These are phyloP conservation scores for Todus mexicanus DNA, from an alignment of 2,797 vertebrate species.

Conservation along the genomic window DNA sequence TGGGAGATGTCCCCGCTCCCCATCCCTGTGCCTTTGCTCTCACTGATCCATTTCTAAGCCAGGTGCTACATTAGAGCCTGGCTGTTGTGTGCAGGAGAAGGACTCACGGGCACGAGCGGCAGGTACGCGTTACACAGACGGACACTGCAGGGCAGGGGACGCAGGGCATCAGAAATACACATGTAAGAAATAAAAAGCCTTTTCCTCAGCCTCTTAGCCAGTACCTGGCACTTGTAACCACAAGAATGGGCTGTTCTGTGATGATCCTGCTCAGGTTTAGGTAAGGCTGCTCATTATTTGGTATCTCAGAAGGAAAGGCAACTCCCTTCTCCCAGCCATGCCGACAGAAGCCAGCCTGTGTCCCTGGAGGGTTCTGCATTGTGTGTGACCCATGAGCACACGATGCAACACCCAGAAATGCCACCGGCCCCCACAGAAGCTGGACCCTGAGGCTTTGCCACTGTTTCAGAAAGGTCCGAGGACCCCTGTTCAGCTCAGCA, in stretches of 20 bases:
- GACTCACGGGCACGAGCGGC: not conserved
- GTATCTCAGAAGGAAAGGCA: not conserved
- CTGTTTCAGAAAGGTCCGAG: rapidly evolving
- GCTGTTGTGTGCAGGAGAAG: not conserved
- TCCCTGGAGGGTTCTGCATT: not conserved
- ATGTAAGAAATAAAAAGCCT: not conserved
- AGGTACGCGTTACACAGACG: rapidly evolving
- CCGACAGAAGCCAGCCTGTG: not conserved
- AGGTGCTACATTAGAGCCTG: rapidly evolving
- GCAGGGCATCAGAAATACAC: not conserved
- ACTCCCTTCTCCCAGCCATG: not conserved
- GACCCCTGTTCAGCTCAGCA: not conserved
- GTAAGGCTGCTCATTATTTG: not conserved
- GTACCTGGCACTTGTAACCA: rapidly evolving
- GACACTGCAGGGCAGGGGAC: not conserved
- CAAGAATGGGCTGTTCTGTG: not conserved
- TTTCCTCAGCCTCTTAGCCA: not conserved
- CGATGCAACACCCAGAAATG: not conserved
- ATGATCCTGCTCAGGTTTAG: not conserved
- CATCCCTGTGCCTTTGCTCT: not conserved
- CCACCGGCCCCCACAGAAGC: rapidly evolving
- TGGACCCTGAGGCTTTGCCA: not conserved
- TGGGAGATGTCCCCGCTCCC: not conserved
- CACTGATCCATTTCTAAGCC: not conserved
- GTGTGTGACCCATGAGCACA: rapidly evolving